A percentile compares a stretch with the other conserved stretches of the same genome.
These are phyloP conservation scores for Pomatorhinus ruficollis DNA, from an alignment of 2,113 vertebrate species.

Conservation along the genomic window DNA sequence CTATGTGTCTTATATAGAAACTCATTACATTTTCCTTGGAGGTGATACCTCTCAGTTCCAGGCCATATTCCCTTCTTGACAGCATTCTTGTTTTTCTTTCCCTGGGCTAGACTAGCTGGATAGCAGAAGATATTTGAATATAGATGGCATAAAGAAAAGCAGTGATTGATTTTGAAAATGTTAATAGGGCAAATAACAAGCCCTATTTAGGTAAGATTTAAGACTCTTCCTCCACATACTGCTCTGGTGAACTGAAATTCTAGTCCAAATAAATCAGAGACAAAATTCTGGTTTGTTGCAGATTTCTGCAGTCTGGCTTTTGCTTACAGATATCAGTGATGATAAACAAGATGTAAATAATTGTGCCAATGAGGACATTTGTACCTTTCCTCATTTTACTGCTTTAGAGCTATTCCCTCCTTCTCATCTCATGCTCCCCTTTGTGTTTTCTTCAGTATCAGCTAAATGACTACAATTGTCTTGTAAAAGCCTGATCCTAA, in stretches of 20 bases:
- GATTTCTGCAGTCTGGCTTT: background rate
- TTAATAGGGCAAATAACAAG: background rate
- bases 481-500: conserved; percentile 16
- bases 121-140: background rate
- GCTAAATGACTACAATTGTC: background rate
- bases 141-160: background rate
- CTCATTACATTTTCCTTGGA: background rate
- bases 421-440: background rate
- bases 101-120: background rate
- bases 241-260: background rate
- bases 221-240: background rate
- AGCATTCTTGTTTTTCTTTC: background rate
- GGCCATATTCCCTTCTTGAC: background rate
- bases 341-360: background rate
- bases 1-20: background rate
- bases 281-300: background rate
- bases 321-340: background rate
- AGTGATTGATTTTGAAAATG: background rate
- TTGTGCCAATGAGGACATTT: background rate
- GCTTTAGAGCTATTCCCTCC: background rate
- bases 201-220: background rate
- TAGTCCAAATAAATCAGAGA: background rate
- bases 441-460: conserved; percentile 3
- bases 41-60: background rate
- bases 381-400: background rate